phyloP scores from a whole-genome alignment of 2,888 invertebrate genomes.

The Choristoneura rosaceana region DNA sequence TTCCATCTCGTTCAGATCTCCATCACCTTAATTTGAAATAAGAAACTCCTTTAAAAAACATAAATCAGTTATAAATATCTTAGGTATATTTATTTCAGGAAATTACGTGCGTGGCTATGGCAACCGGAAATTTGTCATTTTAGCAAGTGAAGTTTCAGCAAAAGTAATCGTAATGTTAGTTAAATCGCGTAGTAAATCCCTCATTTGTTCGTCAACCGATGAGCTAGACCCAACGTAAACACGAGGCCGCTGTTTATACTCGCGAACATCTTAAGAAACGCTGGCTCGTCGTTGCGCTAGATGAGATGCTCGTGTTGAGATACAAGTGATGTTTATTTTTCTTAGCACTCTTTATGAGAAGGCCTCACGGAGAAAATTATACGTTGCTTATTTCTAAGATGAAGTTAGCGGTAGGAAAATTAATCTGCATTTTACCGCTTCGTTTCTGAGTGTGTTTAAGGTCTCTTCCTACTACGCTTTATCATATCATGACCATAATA shows the following conservation, averaged over 20 bases:
- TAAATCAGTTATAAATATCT: too few species aligned
- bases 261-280: conserved; percentile 74
- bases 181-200: conserved; percentile 48
- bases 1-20: too few species aligned
- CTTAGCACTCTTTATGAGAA: conserved; percentile 71
- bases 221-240: conserved; percentile 65
- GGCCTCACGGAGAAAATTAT: conserved; percentile 67
- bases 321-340: conserved; percentile 79
- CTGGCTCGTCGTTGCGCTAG: conserved; percentile 67
- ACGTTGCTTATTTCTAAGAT: conserved; percentile 55
- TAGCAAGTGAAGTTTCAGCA: too few species aligned
- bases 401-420: conserved; percentile 39
- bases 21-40: too few species aligned
- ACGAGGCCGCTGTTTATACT: conserved; percentile 71
- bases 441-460: conserved; percentile 20
- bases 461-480: too few species aligned
- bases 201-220: conserved; percentile 54
- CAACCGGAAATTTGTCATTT: too few species aligned
- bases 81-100: too few species aligned
- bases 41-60: too few species aligned
- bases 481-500: too few species aligned
- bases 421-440: conserved; percentile 37
- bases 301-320: conserved; percentile 78
- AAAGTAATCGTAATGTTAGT: too few species aligned
- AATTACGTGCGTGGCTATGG: too few species aligned